Percentiles rank a stretch among this genome's conserved stretches.
These are phyloP conservation scores for Calephelis nemesis DNA, from an alignment of 1,140 invertebrate species.

Conservation along the genomic window DNA sequence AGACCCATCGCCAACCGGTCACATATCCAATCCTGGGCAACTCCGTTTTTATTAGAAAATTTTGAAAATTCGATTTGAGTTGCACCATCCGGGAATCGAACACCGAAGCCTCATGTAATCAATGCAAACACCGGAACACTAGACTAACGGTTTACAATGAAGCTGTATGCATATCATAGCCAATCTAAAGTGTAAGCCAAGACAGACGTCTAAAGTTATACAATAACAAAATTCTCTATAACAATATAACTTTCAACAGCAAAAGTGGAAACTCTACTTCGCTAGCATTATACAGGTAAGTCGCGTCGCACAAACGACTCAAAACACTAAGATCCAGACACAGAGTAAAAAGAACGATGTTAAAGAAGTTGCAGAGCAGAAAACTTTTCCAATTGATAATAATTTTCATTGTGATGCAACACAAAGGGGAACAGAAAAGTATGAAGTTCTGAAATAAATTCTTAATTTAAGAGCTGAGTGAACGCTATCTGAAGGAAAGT, in stretches of 20 bases:
- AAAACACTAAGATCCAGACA: conserved; percentile 20
- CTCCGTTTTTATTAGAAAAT: too few species aligned
- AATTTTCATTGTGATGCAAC: conserved; percentile 71
- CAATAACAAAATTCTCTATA: too few species aligned
- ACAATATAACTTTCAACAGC: neutral
- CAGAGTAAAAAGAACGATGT: conserved; percentile 51
- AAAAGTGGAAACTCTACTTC: conserved; percentile 7
- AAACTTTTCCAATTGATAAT: conserved; percentile 74
- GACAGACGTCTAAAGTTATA: too few species aligned
- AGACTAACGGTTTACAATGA: too few species aligned
- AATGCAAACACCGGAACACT: too few species aligned
- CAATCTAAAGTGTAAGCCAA: too few species aligned
- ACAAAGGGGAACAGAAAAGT: conserved; percentile 64
- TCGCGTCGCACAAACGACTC: conserved; percentile 20
- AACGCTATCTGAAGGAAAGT: conserved; percentile 64
- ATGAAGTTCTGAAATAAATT: conserved; percentile 72
- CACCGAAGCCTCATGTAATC: too few species aligned
- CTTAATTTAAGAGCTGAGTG: conserved; percentile 72
- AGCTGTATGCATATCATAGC: too few species aligned
- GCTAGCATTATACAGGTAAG: conserved; percentile 21
- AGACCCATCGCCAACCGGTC: too few species aligned
- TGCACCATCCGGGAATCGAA: too few species aligned
- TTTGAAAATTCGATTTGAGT: too few species aligned
- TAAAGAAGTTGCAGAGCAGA: conserved; percentile 52
- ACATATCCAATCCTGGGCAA: too few species aligned